Evolutionary conservation across 2,888 invertebrate genomes (phyloP), one percentile per base, ranked within the genome.

Genomic region (Gasteruption jaculator): DNA sequence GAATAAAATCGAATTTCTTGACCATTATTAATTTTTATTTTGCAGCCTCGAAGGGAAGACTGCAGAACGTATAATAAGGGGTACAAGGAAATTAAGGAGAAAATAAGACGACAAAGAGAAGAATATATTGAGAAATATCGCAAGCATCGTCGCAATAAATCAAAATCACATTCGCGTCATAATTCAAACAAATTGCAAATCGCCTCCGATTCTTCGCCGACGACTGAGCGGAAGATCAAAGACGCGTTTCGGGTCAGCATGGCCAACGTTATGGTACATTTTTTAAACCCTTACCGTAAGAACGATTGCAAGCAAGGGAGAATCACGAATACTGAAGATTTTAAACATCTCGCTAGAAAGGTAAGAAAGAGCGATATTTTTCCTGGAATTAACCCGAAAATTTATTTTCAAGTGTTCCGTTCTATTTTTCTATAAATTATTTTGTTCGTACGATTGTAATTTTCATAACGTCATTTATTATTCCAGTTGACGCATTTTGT

Each of bases 301-400:
- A 80, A 85, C 0, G 87, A 86, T 51, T 96, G 94, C 60, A 82
- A 82, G 54, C 76, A 82, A 48, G 96, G 91, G 0, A 76, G 86
- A 54, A 95, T 97, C 57, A 84, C 84, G 3, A 86, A 81, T 61
- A 91, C 88, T 0, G 90, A 92, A 30, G 95, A 96, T 71, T 91
- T 95, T 71, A 94, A 94, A 68, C 91, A 93, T 74, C 77, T 95
- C 40, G 93, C 94, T 3, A 80, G 92, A 72, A 95, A 94, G 81
- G 91, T 91, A 71, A 3, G 43, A 6, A n/a, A 16, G 1, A 38
- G 10, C 3, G 22, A 19, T 4, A 12, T 12, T 8, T 22, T 34
- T 41, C 21, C 10, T 29, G 10, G 14, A 15, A 21, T 2, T 4
- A 24, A 34, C 11, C 18, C n/a, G n/a, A n/a, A n/a, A n/a, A 32